These are phyloP conservation scores for Pyrgilauda ruficollis DNA, from an alignment of 2,113 vertebrate species.

Conservation along the genomic window DNA sequence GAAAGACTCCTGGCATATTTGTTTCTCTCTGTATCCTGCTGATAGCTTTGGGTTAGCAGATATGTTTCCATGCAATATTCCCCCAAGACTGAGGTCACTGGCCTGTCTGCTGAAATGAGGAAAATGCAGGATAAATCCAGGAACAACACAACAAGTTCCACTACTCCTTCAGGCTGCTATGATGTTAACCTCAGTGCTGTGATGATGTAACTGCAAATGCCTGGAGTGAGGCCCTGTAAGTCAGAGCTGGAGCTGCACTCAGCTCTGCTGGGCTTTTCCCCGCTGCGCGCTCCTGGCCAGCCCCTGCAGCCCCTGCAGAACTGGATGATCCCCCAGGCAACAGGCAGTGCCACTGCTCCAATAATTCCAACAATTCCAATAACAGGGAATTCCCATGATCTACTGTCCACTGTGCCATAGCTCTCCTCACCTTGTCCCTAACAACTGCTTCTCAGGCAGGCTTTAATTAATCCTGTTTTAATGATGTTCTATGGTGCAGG, in stretches of 20 bases:
- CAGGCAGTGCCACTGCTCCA: background rate
- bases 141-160: background rate
- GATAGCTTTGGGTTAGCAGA: background rate
- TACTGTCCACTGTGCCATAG: rapidly evolving
- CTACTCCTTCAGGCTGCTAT: background rate
- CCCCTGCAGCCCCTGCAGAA: background rate
- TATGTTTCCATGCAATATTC: background rate
- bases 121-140: background rate
- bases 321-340: background rate
- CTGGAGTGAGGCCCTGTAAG: background rate
- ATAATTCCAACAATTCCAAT: background rate
- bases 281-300: background rate
- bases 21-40: background rate
- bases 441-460: background rate
- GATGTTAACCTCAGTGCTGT: background rate
- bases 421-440: background rate
- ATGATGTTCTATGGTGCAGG: background rate
- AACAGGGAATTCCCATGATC: background rate
- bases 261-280: background rate
- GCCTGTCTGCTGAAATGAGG: background rate
- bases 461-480: background rate
- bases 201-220: background rate
- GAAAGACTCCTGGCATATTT: background rate
- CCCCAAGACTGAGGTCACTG: background rate
- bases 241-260: background rate